Evolutionary conservation across 2,888 invertebrate genomes (phyloP).

Genomic region (Neoscelio sp.): DNA sequence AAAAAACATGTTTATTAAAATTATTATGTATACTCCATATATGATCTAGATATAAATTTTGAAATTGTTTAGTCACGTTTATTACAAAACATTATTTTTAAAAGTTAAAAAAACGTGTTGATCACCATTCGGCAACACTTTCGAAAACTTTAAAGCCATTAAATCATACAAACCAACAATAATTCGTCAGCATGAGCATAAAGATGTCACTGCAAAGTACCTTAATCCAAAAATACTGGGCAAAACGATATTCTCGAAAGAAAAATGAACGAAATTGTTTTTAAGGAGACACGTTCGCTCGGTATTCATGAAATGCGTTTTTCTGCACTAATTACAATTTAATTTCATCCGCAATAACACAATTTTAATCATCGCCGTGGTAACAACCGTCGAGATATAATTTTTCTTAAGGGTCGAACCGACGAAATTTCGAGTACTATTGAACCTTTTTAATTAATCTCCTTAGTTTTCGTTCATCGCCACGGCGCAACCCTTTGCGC

Average conservation of each 20-base stretch:
- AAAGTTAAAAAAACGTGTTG: too few relatives aligned
- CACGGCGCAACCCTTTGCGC: too few relatives aligned
- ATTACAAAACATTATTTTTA: too few relatives aligned
- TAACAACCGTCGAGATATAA: constrained; percentile 19
- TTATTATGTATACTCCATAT: too few relatives aligned
- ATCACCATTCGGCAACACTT: too few relatives aligned
- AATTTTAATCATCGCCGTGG: constrained; percentile 21
- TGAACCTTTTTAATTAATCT: constrained; percentile 38
- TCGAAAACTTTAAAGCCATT: too few relatives aligned
- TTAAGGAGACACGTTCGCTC: too few relatives aligned
- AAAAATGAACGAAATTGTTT: too few relatives aligned
- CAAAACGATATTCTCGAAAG: constrained; percentile 1
- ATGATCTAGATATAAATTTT: too few relatives aligned
- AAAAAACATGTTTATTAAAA: too few relatives aligned
- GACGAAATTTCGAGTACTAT: constrained; percentile 31
- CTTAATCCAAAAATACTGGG: constrained; percentile 26
- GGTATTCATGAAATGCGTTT: constrained; percentile 30
- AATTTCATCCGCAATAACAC: constrained; percentile 29
- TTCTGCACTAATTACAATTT: constrained; percentile 41
- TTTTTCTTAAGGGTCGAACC: constrained; percentile 17
- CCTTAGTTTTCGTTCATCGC: too few relatives aligned
- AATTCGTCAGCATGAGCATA: constrained; percentile 20
- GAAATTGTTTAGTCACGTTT: too few relatives aligned
- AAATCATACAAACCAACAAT: background rate
- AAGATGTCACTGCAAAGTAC: constrained; percentile 12